Conservation (phyloP, 2,797 vertebrate genomes). For the Botia almorhae region DNA sequence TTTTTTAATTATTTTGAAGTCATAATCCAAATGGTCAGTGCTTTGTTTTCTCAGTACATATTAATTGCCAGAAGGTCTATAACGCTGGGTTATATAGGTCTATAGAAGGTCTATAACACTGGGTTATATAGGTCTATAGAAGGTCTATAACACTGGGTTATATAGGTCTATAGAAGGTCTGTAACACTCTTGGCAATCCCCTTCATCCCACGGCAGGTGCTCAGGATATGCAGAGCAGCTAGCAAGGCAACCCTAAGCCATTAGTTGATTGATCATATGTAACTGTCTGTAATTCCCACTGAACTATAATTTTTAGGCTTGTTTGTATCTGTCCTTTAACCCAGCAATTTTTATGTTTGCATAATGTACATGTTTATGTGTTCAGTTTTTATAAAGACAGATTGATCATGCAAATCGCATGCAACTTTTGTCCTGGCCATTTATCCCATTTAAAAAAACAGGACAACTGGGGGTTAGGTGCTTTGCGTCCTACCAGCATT, state of each 20-base stretch:
- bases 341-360: not conserved
- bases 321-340: constrained; percentile 4
- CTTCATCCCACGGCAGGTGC: not conserved
- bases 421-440: not conserved
- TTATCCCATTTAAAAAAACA: not conserved
- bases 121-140: too few relatives aligned
- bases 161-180: too few relatives aligned
- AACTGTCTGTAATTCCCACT: not conserved
- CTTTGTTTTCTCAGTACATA: not conserved
- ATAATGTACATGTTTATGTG: not conserved
- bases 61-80: not conserved
- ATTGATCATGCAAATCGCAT: constrained; percentile 5
- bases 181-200: not conserved
- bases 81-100: not conserved
- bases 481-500: too few relatives aligned
- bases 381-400: not conserved
- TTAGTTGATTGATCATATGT: not conserved
- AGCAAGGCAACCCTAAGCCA: not conserved
- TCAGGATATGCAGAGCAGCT: not conserved
- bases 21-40: not conserved
- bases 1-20: not conserved
- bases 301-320: not conserved
- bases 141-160: too few relatives aligned
- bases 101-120: too few relatives aligned
- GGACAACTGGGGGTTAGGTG: too few relatives aligned